A percentile compares a stretch with the other conserved stretches of the same genome.
These are phyloP conservation scores for Nothocercus nigrocapillus DNA, from an alignment of 2,113 vertebrate species.

Conservation along the genomic window DNA sequence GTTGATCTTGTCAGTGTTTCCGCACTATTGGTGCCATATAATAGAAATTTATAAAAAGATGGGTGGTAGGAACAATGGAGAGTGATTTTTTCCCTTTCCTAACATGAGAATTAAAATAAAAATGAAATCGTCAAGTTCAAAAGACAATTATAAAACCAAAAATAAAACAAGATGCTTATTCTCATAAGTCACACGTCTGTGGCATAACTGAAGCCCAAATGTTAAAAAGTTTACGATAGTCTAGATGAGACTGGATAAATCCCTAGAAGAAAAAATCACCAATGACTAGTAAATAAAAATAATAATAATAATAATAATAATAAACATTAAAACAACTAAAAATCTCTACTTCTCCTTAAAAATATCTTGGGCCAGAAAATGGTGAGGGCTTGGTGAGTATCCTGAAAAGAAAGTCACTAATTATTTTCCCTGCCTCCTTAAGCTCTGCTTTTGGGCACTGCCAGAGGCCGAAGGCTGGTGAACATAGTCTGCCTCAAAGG, in stretches of 20 bases:
- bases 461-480: not conserved
- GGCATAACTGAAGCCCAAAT: not conserved
- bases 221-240: not conserved
- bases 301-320: not conserved
- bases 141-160: not conserved
- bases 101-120: not conserved
- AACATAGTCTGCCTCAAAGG: fast-evolving
- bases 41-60: not conserved
- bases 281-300: not conserved
- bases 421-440: not conserved
- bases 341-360: not conserved
- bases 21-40: not conserved
- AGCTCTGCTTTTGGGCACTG: not conserved
- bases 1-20: not conserved
- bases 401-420: not conserved
- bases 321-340: not conserved
- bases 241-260: not conserved
- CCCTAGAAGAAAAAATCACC: not conserved
- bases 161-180: not conserved
- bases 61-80: not conserved
- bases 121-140: not conserved
- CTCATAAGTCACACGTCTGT: not conserved
- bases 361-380: not conserved
- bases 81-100: not conserved
- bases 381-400: not conserved